These are phyloP conservation scores for Dastarcus helophoroides DNA, from an alignment of 2,888 invertebrate species.

Conservation along the genomic window DNA sequence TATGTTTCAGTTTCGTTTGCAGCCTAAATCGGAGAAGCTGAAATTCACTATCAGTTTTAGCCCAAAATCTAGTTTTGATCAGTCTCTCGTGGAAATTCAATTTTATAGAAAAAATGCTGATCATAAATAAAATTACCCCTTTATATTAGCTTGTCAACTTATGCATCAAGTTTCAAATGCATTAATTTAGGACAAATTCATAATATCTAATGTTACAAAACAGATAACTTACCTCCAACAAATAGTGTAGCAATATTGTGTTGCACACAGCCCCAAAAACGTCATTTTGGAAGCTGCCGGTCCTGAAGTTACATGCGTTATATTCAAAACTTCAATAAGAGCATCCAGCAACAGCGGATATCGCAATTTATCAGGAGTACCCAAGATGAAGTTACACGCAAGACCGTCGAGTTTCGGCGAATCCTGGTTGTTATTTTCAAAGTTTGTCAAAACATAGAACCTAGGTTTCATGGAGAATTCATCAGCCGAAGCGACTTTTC, in stretches of 20 bases:
- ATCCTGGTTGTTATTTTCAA: constrained; percentile 65
- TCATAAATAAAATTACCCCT: too few relatives aligned
- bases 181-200: too few relatives aligned
- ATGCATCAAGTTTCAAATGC: too few relatives aligned
- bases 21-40: too few relatives aligned
- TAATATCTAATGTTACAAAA: too few relatives aligned
- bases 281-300: constrained; percentile 35
- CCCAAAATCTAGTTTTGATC: too few relatives aligned
- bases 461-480: constrained; percentile 70
- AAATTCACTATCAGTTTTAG: too few relatives aligned
- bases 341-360: constrained; percentile 81
- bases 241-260: constrained; percentile 83
- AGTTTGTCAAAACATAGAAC: constrained; percentile 79
- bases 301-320: constrained; percentile 55
- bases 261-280: constrained; percentile 62
- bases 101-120: too few relatives aligned
- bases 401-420: constrained; percentile 86
- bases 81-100: too few relatives aligned
- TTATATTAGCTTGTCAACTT: too few relatives aligned
- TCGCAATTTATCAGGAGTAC: constrained; percentile 82
- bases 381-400: constrained; percentile 88
- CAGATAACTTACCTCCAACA: constrained; percentile 67
- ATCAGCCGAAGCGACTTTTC: constrained; percentile 49
- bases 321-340: constrained; percentile 67
- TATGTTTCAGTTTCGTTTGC: too few relatives aligned